Evolutionary conservation across 2,113 vertebrate species (phyloP), one percentile per base, ranked within the genome.

Genomic region (Gambusia holbrooki): DNA sequence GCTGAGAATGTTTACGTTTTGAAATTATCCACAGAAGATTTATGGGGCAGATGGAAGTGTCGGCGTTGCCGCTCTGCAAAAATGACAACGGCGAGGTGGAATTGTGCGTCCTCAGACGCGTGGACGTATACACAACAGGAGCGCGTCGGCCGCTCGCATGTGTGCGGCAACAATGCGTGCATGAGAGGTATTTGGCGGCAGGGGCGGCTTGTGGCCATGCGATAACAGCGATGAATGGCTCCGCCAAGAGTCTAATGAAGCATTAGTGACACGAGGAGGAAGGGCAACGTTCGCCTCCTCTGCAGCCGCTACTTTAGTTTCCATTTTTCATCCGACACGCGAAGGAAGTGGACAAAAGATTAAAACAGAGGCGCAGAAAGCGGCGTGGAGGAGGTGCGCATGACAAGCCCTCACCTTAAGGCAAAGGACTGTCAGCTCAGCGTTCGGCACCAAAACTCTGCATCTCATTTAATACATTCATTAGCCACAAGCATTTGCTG

Each of bases 141-240:
- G 3, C 37, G 69, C 64, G 66, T 83, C 27, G 62, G 45, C 33
- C 22, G 25, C 3, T 9, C 45, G 42, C 48, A 33, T 54, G 62
- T 75, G 66, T 70, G 35, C 42, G 25, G 25, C 35, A 67, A 61
- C 63, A 45, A 66, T 73, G 54, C 28, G 40, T 58, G 60, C 30
- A 25, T 54, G 62, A 25, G 72, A 62, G 61, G 69, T 54, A 85
- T 58, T 58, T 66, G 66, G 76, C 22, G 22, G 40, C 32, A 32
- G 73, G 79, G 51, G 69, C 45, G 40, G 3, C 0, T 86, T 86
- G 89, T 42, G 82, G 81, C 72, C 66, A 58, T 72, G 89, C 61
- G 83, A 92, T 90, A 92, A 89, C 83, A 76, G 87, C 85, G 11
- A 92, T 88, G 81, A 92, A 89, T 81, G 62, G 85, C 80, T 79